phyloP scores from a whole-genome alignment of 1,140 invertebrate species.

The Agrypnia vestita region DNA sequence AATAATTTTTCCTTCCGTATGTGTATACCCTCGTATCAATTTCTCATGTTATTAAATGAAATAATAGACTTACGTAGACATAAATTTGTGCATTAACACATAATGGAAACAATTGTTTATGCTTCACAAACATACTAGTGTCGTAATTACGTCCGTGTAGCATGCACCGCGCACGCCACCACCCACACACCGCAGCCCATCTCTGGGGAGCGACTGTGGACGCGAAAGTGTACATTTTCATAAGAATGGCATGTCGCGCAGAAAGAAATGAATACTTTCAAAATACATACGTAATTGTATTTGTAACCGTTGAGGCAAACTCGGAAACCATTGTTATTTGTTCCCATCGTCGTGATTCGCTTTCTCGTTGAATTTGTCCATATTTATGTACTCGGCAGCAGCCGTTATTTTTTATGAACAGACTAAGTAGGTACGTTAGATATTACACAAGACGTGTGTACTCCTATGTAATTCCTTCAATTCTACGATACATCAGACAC shows the following conservation, averaged over 20 bases:
- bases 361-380: slow-evolving; percentile 37
- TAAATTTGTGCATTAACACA: slow-evolving; percentile 9
- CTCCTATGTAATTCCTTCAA: too few species aligned
- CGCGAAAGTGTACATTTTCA: slow-evolving; percentile 38
- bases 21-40: too few species aligned
- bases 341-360: slow-evolving; percentile 38
- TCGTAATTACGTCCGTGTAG: neutral
- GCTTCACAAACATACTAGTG: neutral
- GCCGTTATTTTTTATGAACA: neutral
- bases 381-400: neutral
- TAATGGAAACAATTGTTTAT: slow-evolving; percentile 13
- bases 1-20: too few species aligned
- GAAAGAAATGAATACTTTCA: slow-evolving; percentile 47
- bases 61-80: neutral
- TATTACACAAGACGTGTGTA: too few species aligned
- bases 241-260: slow-evolving; percentile 43
- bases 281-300: slow-evolving; percentile 48
- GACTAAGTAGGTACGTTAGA: too few species aligned
- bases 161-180: neutral
- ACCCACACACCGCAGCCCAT: neutral
- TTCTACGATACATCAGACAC: too few species aligned
- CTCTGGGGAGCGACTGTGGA: neutral
- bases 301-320: slow-evolving; percentile 32
- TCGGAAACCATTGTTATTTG: slow-evolving; percentile 35
- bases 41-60: neutral